These are phyloP conservation scores for Heterotis niloticus DNA, from an alignment of 2,113 vertebrate genomes.

Conservation along the genomic window DNA sequence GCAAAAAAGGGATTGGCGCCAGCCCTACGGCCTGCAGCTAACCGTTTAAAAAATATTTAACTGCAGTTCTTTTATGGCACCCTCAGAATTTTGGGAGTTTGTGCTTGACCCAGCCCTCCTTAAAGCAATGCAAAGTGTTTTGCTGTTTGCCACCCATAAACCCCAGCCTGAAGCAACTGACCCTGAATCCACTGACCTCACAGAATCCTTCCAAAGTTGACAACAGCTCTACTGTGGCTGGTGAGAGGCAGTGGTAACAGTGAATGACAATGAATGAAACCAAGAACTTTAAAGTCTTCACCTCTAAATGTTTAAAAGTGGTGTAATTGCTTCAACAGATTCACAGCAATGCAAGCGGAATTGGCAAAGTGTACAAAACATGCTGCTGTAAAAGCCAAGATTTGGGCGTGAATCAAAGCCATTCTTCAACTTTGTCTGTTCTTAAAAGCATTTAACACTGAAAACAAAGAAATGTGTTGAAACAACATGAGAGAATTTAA, in stretches of 20 bases:
- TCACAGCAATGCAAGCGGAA: background rate
- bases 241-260: background rate
- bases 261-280: background rate
- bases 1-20: conserved; percentile 43
- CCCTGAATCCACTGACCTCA: background rate
- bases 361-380: conserved; percentile 2
- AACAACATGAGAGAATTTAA: background rate
- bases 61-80: conserved; percentile 40
- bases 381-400: background rate
- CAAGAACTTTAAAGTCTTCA: background rate
- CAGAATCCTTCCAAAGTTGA: background rate
- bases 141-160: background rate
- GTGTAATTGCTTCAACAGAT: background rate
- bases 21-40: conserved; percentile 57
- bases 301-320: background rate
- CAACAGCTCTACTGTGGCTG: background rate
- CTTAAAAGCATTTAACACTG: conserved; percentile 9
- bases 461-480: conserved; percentile 20
- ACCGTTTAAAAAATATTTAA: conserved; percentile 43
- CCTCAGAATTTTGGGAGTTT: conserved; percentile 19
- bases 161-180: background rate
- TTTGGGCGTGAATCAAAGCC: conserved; percentile 17
- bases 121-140: background rate
- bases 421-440: conserved; percentile 10
- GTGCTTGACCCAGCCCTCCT: background rate